phyloP scores from a whole-genome alignment of 1,140 invertebrate genomes.

The Phthorimaea operculella region DNA sequence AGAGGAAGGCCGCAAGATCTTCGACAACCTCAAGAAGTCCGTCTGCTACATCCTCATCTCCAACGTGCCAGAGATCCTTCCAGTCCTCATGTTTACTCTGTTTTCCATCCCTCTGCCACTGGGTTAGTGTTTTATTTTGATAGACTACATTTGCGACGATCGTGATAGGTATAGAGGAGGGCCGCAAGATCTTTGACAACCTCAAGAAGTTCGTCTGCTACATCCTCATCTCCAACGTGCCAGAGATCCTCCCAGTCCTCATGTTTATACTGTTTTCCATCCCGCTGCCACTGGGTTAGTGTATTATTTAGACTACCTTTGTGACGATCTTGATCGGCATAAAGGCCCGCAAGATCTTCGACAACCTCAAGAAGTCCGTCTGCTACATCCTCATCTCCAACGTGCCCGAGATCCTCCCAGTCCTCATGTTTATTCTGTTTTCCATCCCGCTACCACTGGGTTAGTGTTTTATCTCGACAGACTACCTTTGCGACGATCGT shows the following conservation, averaged over 20 bases:
- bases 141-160: conserved; percentile 79
- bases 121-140: no score
- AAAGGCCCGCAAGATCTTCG: conserved; percentile 74
- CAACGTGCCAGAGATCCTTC: conserved; percentile 72
- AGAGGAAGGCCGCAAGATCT: conserved; percentile 75
- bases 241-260: conserved; percentile 70
- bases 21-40: conserved; percentile 74
- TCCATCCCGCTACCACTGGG: conserved; percentile 68
- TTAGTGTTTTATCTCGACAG: no score
- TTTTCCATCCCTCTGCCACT: conserved; percentile 67
- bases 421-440: conserved; percentile 67
- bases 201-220: conserved; percentile 74
- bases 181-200: conserved; percentile 75
- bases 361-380: conserved; percentile 74
- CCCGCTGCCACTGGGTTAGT: conserved; percentile 67
- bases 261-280: conserved; percentile 68
- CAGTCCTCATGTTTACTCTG: conserved; percentile 69
- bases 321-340: conserved; percentile 76
- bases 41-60: conserved; percentile 74
- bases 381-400: conserved; percentile 75
- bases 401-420: conserved; percentile 71
- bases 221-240: conserved; percentile 74
- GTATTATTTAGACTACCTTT: no score
- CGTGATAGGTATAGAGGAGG: conserved; percentile 76
- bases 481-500: conserved; percentile 79